Evolutionary conservation across 2,113 vertebrate species (phyloP), one percentile per base, ranked within the genome.

Genomic region (Lasiurus cinereus): DNA sequence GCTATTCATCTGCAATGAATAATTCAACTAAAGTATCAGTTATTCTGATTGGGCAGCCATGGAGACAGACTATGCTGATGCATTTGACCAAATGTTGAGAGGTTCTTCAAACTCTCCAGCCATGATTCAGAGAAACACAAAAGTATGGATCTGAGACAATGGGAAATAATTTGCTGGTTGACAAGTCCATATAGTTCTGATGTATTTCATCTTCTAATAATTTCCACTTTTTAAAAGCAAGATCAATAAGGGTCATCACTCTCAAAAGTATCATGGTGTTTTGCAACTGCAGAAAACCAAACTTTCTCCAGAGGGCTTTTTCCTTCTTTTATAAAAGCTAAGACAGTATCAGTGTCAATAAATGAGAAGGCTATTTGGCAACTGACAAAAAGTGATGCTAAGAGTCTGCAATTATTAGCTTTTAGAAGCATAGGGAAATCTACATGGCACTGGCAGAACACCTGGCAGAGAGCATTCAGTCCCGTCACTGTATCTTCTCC

Each of bases 311-410:
- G 76, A 88, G 3, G 22, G 54, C 69, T 76, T 96, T 95, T 87
- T 39, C n/a, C 27, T 56, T 67, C 62, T 92, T 91, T 96, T 95
- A 92, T 88, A 95, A 95, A 94, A 59, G 33, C 94, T 94, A 93
- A 95, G 95, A 90, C 62, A 92, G 56, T 96, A 97, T 97, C 97
- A 66, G 54, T 97, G 96, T 97, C 97, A 97, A 97, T 79, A 96
- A 97, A 97, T 78, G 74, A 96, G 88, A 96, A 95, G 96, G 95
- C 83, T 95, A 94, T 94, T 97, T 97, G 96, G 97, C 98, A 96
- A 96, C 92, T 98, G 98, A 97, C 97, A 98, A 97, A 96, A 98
- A 96, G 82, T 95, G 93, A 96, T 97, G 95, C 89, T 94, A 98
- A 98, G 95, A 93, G 96, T 89, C 96, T 4, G 2, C 73, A 92